Percentiles rank a stretch among this genome's conserved stretches.
phyloP scores from a whole-genome alignment of 2,888 invertebrate genomes.

The Cantharis lateralis region DNA sequence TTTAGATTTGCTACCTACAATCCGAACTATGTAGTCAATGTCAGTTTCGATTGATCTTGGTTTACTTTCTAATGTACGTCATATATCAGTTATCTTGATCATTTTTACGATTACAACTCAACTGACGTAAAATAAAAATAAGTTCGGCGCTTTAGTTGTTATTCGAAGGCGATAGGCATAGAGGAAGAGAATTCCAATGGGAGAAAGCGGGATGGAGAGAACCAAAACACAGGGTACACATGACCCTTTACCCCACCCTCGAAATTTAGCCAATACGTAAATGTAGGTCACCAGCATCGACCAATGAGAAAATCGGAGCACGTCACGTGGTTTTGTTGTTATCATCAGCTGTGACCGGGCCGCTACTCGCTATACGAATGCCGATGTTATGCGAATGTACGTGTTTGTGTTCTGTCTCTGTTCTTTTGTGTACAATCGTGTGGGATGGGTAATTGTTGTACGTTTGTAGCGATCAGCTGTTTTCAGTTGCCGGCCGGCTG shows the following conservation, averaged over 20 bases:
- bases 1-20: conserved; percentile 2
- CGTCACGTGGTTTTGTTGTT: conserved; percentile 73
- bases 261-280: conserved; percentile 56
- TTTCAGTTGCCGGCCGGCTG: conserved; percentile 51
- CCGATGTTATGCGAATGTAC: conserved; percentile 41
- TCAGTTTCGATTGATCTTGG: conserved; percentile 10
- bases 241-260: conserved; percentile 52
- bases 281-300: conserved; percentile 61
- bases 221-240: conserved; percentile 22
- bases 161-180: background rate
- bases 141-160: background rate
- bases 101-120: background rate
- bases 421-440: conserved; percentile 23
- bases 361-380: conserved; percentile 42
- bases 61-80: conserved; percentile 9
- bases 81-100: conserved; percentile 14
- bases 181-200: conserved; percentile 26
- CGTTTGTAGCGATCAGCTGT: conserved; percentile 50
- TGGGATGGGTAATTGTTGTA: conserved; percentile 36
- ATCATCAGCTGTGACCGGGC: conserved; percentile 67
- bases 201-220: conserved; percentile 10
- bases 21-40: conserved; percentile 16
- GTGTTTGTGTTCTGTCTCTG: conserved; percentile 32
- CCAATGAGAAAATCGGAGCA: conserved; percentile 56
- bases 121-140: conserved; percentile 24